Conservation (phyloP, 2,888 invertebrate species). For the Drosophila helvetica region DNA sequence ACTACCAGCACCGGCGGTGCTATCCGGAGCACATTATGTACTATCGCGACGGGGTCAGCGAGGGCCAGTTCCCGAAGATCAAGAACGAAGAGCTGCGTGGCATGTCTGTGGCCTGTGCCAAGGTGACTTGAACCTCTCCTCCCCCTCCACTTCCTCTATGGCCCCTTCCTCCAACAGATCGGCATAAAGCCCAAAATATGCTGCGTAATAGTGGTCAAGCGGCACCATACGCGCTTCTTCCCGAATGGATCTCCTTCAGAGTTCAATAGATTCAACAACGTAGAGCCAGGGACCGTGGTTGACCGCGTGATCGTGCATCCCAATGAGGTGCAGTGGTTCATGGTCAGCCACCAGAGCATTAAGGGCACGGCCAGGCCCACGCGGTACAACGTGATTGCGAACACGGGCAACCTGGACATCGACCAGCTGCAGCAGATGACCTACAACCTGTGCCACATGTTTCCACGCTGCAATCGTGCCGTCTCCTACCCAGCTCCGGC, state of each 20-base stretch:
- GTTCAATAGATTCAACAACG: slow-evolving; percentile 87
- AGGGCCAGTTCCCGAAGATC: slow-evolving; percentile 90
- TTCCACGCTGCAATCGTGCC: slow-evolving; percentile 91
- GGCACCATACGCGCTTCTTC: slow-evolving; percentile 94
- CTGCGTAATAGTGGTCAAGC: slow-evolving; percentile 97
- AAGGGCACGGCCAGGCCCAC: slow-evolving; percentile 94
- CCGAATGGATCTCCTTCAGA: slow-evolving; percentile 64
- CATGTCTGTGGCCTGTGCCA: slow-evolving; percentile 88
- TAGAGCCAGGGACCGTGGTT: slow-evolving; percentile 94
- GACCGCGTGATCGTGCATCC: slow-evolving; percentile 94
- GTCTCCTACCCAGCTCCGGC: slow-evolving; percentile 96
- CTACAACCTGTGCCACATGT: slow-evolving; percentile 93
- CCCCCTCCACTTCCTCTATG: too few species aligned
- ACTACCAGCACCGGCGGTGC: slow-evolving; percentile 78
- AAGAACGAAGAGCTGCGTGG: slow-evolving; percentile 86
- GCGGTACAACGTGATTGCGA: slow-evolving; percentile 92
- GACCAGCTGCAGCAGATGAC: slow-evolving; percentile 91
- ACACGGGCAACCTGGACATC: slow-evolving; percentile 89
- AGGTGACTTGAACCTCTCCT: slow-evolving; percentile 54
- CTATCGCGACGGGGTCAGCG: slow-evolving; percentile 86
- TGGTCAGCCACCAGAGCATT: slow-evolving; percentile 89
- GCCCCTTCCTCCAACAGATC: slow-evolving; percentile 46
- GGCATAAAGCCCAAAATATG: slow-evolving; percentile 89
- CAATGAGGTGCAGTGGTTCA: slow-evolving; percentile 93
- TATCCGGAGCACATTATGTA: too few species aligned